Evolutionary conservation across 2,888 invertebrate species (phyloP).

Genomic region (Agapostemon virescens): DNA sequence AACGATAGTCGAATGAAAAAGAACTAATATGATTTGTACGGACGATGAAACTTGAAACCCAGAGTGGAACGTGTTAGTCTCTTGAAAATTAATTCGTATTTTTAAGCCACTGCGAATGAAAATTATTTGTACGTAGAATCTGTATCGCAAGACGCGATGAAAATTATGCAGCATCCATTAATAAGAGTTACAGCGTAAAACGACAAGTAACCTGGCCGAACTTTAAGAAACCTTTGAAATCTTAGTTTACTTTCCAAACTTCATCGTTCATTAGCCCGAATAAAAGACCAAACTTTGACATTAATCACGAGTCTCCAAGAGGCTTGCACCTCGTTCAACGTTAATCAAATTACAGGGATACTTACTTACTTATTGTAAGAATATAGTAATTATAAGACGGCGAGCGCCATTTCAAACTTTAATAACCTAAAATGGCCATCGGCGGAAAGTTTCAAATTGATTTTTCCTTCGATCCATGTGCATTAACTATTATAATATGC

Average conservation of each 20-base stretch:
- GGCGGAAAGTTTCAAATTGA: neutral
- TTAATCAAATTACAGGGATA: slow-evolving; percentile 44
- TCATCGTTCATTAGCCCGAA: slow-evolving; percentile 24
- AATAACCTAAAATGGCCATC: slow-evolving; percentile 14
- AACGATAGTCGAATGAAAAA: neutral
- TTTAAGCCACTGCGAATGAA: neutral
- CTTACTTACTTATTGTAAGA: slow-evolving; percentile 24
- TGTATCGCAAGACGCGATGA: neutral
- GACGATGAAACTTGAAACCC: neutral
- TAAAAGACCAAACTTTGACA: slow-evolving; percentile 38
- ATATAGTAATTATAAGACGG: slow-evolving; percentile 6
- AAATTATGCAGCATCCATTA: neutral
- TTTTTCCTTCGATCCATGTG: neutral
- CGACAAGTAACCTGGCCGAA: neutral
- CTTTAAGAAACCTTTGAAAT: slow-evolving; percentile 19
- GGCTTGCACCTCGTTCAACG: slow-evolving; percentile 12
- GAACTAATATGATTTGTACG: neutral
- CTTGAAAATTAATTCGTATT: neutral
- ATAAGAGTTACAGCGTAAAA: neutral
- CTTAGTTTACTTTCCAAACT: slow-evolving; percentile 13
- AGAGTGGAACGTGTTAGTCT: neutral
- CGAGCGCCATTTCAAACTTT: slow-evolving; percentile 5
- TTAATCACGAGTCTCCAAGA: slow-evolving; percentile 31
- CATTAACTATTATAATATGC: neutral
- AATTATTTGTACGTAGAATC: neutral